These are phyloP conservation scores for Pollenia angustigena DNA, from an alignment of 2,888 invertebrate genomes.

Conservation along the genomic window DNA sequence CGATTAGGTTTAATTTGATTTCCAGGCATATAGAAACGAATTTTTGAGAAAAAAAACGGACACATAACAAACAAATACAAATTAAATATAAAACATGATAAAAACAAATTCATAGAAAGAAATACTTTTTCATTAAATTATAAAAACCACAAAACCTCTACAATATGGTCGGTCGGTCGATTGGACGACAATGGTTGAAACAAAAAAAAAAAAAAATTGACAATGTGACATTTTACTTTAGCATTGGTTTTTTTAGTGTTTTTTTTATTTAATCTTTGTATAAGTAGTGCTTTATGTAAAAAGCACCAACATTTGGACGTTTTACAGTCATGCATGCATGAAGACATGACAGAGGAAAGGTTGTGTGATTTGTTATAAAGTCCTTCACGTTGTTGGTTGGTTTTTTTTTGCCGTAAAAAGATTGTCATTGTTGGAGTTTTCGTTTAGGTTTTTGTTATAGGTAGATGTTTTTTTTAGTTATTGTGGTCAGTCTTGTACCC, in stretches of 20 bases:
- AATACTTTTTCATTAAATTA: conserved; percentile 52
- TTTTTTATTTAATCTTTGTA: not conserved
- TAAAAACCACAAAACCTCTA: conserved; percentile 70
- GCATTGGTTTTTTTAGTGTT: not conserved
- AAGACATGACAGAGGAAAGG: conserved; percentile 49
- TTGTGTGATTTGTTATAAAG: conserved; percentile 63
- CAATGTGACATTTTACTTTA: conserved; percentile 71
- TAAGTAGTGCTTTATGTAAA: not conserved
- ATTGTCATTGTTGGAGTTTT: conserved; percentile 54
- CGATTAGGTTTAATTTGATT: conserved; percentile 69
- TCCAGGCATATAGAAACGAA: conserved; percentile 48
- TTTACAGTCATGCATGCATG: conserved; percentile 56
- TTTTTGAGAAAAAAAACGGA: conserved; percentile 23
- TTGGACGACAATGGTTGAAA: conserved; percentile 56
- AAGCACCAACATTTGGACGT: conserved; percentile 42
- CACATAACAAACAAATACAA: conserved; percentile 1
- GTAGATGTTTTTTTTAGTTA: not conserved
- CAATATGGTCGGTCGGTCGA: conserved; percentile 63
- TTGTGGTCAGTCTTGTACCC: conserved; percentile 36
- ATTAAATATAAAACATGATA: conserved; percentile 16
- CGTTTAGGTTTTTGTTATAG: not conserved
- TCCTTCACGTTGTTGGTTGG: conserved; percentile 57
- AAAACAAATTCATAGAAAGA: conserved; percentile 56
- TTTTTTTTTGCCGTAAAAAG: conserved; percentile 3
- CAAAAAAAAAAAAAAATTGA: conserved; percentile 57